Base-by-base conservation (phyloP, 2,113 vertebrate genomes). In the Sceloporus tristichus region DNA sequence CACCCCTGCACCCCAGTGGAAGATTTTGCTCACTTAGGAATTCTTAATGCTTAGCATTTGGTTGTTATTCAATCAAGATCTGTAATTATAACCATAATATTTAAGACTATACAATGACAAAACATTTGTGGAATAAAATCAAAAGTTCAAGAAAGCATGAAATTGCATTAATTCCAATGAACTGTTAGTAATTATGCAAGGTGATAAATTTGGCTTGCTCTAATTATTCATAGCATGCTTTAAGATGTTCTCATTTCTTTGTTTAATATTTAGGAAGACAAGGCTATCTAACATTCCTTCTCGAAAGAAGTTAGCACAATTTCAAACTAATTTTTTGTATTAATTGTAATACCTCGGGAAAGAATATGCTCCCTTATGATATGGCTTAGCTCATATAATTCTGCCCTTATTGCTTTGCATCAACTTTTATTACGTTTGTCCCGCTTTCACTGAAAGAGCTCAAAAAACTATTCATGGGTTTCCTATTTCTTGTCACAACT, bases 91-190 rank as follows among this genome's bases (percentile, higher is more conserved):
- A 1, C 11, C 11, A 16, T 88, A 90, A 91, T 91, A 90, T 86
- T 92, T 93, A 85, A 85, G 85, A 93, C 92, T 92, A 85, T 89
- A 83, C 68, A 92, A 95, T 87, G 93, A 91, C 90, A 90, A 94
- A 93, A 89, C 79, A 87, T 89, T 91, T 88, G 81, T 48, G 40
- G 54, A 88, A 85, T 85, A 82, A 81, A 93, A 94, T 92, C 84
- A 90, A 65, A 92, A 94, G 85, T 90, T 93, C 88, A 93, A 90
- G 87, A 93, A 92, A 95, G 91, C 92, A 92, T 93, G 89, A 94
- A 95, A 94, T 94, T 89, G 88, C 87, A 90, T 93, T 92, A 92
- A 94, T 94, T 92, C 90, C 85, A 82, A 92, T 91, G 85, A 94
- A 92, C 84, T 79, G 54, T 80, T 90, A 71, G 88, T 90, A 92